These are phyloP conservation scores for Adelges cooleyi DNA, from an alignment of 1,140 invertebrate genomes.

Conservation along the genomic window DNA sequence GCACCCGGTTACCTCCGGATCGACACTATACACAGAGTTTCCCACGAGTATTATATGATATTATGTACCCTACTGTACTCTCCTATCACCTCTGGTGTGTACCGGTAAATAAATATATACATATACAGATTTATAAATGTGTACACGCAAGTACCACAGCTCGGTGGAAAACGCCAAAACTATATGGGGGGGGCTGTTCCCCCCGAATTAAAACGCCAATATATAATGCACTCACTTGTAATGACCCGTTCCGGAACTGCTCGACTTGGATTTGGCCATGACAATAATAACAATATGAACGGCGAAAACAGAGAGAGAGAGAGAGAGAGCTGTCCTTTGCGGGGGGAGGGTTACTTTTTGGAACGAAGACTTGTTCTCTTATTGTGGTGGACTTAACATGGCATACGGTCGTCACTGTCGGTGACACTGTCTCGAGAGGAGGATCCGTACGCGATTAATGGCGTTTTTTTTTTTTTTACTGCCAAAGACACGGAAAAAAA, in stretches of 20 bases:
- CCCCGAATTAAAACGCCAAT: too few relatives aligned
- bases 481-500: too few relatives aligned
- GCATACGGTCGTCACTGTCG: too few relatives aligned
- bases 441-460: too few relatives aligned
- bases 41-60: background rate
- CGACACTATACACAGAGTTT: background rate
- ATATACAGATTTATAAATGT: background rate
- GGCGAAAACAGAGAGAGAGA: background rate
- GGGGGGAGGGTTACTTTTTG: background rate
- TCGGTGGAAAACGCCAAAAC: background rate
- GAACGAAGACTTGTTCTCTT: too few relatives aligned
- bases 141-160: background rate
- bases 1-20: background rate
- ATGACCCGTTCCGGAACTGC: background rate
- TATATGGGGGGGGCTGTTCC: background rate
- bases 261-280: constrained; percentile 18
- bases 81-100: background rate
- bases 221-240: constrained; percentile 7
- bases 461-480: too few relatives aligned
- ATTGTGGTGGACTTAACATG: too few relatives aligned
- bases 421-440: too few relatives aligned
- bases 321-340: background rate
- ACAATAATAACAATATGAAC: background rate
- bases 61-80: background rate
- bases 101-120: background rate